Evolutionary conservation across 2,797 vertebrate genomes (phyloP).

Genomic region (Brotula barbata): DNA sequence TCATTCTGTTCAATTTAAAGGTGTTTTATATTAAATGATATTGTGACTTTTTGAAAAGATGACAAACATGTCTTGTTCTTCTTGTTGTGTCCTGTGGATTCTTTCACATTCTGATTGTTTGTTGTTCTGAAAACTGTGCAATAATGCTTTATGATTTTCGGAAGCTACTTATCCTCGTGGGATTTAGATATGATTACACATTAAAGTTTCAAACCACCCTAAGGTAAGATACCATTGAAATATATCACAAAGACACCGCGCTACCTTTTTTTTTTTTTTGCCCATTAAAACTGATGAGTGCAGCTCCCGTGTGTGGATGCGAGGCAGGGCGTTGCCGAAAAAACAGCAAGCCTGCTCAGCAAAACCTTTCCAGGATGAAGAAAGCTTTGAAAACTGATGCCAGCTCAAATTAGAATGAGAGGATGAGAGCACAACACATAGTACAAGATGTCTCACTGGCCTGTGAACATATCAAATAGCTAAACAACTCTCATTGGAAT

Average conservation of each 20-base stretch:
- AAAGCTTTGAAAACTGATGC: slow-evolving; percentile 53
- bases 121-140: slow-evolving; percentile 59
- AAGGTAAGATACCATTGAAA: slow-evolving; percentile 58
- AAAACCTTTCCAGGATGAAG: slow-evolving; percentile 59
- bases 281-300: slow-evolving; percentile 69
- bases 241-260: slow-evolving; percentile 52
- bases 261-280: slow-evolving; percentile 47
- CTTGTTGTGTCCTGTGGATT: slow-evolving; percentile 41
- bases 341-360: slow-evolving; percentile 39
- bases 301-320: slow-evolving; percentile 60
- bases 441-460: slow-evolving; percentile 19
- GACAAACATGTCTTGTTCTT: slow-evolving; percentile 55
- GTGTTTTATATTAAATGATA: slow-evolving; percentile 86
- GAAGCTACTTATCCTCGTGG: slow-evolving; percentile 39
- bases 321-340: slow-evolving; percentile 46
- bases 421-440: slow-evolving; percentile 18
- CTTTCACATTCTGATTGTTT: slow-evolving; percentile 13
- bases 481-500: background rate
- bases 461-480: slow-evolving; percentile 22
- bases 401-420: slow-evolving; percentile 56
- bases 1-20: slow-evolving; percentile 77
- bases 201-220: slow-evolving; percentile 69
- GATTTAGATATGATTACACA: slow-evolving; percentile 63
- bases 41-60: slow-evolving; percentile 83
- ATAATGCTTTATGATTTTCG: slow-evolving; percentile 65